Evolutionary conservation across 2,113 vertebrate species (phyloP), one percentile per base, ranked within the genome.

Genomic region (Peromyscus leucopus): DNA sequence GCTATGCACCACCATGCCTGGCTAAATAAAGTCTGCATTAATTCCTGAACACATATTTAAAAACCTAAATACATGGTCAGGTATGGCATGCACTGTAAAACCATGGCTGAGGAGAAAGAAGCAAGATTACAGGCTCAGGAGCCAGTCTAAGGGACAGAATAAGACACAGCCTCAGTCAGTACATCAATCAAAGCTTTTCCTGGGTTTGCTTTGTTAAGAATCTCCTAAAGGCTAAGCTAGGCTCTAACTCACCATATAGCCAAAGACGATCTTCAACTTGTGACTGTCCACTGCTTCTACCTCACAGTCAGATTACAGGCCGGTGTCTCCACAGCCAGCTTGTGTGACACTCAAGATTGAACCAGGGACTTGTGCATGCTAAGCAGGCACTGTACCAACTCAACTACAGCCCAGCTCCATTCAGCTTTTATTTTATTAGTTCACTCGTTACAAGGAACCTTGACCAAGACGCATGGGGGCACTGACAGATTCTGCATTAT

Each of bases 21-120:
- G n/a, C 51, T 86, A 72, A 96, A 83, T 82, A 21, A 96, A 83
- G 65, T 71, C 36, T 78, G 46, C 48, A 90, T 78, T 79, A 94
- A 90, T n/a, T 94, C 55, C 57, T 86, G 79, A 85, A 61, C 67
- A 84, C 72, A 75, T 61, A 72, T 61, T 92, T 88, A 36, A 91
- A 87, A 97, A 88, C 26, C 59, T 91, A n/a, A 94, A 75, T 26
- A 89, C 36, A 13, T 89, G 17, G 33, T 36, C 65, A n/a, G 69
- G 31, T 15, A 22, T 92, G 59, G 9, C 89, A 71, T 31, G 36
- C 39, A 39, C 67, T 63, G 28, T 57, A 39, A 51, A 51, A 75
- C 42, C 9, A 67, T 4, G 12, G 39, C 28, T 69, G 11, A 51
- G 42, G 31, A 65, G 42, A 31, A 42, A 61, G 57, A 39, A 42